Percentiles rank a stretch among this genome's conserved stretches.
These are phyloP conservation scores for Drosophila mayri DNA, from an alignment of 1,140 invertebrate genomes.

Conservation along the genomic window DNA sequence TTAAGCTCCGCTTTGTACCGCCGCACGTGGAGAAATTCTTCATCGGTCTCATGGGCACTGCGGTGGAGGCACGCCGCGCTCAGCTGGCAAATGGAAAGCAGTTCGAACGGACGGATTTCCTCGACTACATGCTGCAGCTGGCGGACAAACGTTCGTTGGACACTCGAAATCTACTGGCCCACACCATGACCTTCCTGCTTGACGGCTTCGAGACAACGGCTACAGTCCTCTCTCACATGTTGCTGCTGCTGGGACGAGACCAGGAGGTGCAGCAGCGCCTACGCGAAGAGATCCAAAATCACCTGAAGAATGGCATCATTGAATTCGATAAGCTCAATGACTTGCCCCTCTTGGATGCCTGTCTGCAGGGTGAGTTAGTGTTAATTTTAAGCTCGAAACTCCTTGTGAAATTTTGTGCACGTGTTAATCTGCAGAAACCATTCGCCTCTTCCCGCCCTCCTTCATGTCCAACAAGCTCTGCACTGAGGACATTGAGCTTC, in stretches of 20 bases:
- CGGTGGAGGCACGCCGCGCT: conserved; percentile 65
- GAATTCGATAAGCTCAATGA: conserved; percentile 66
- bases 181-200: conserved; percentile 71
- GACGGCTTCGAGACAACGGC: conserved; percentile 81
- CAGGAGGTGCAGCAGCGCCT: conserved; percentile 47
- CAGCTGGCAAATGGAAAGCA: conserved; percentile 40
- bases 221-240: conserved; percentile 40
- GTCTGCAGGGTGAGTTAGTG: conserved; percentile 57
- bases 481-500: conserved; percentile 60
- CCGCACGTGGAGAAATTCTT: conserved; percentile 70
- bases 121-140: conserved; percentile 81
- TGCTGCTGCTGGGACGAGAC: conserved; percentile 61
- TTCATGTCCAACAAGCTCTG: conserved; percentile 51
- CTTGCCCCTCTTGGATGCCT: conserved; percentile 71
- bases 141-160: conserved; percentile 65
- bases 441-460: conserved; percentile 58
- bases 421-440: conserved; percentile 39
- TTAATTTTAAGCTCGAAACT: accelerated
- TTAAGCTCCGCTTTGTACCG: conserved; percentile 60
- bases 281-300: conserved; percentile 75
- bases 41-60: conserved; percentile 62
- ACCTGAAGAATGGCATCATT: conserved; percentile 45
- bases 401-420: neutral
- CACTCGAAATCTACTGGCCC: conserved; percentile 40
- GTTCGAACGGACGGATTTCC: conserved; percentile 76